Evolutionary conservation across 2,888 invertebrate species (phyloP), one percentile per base, ranked within the genome.

Genomic region (Mythimna loreyi): DNA sequence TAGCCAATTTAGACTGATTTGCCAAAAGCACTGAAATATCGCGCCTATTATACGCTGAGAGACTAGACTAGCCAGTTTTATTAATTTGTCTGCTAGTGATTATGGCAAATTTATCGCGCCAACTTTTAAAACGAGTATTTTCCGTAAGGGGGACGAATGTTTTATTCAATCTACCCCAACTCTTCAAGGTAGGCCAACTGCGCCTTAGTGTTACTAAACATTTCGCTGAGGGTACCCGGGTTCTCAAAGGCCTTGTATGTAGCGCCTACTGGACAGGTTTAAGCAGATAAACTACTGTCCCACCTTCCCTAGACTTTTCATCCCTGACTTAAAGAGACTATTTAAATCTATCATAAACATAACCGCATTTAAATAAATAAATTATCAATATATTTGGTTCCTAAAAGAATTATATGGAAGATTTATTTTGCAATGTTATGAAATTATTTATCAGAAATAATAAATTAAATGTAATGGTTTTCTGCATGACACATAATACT

Each of bases 381-480:
- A 74, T 75, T 79, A 78, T 81, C 81, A 84, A 83, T 72, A 80
- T 78, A 84, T 92, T 93, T 92, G 92, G 93, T 93, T 93, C 93
- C 93, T 93, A 93, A 89, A 84, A 87, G 79, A 86, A 71, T 85
- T 86, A 82, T 82, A 87, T 85, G 81, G 79, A 77, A 83, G 82
- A 86, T 87, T 86, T 86, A 88, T 83, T 90, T 91, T 91, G 89
- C 89, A 87, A 87, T 85, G 84, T 86, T 85, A 85, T 85, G 82
- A 86, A 87, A 88, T 86, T 87, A 88, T 87, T 85, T 85, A 86
- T 78, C 80, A 72, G 78, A 72, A 72, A 73, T 80, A 82, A 73
- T 71, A 74, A 40, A 66, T 67, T 74, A 69, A 75, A 78, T 73
- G 60, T 75, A 80, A 85, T 75, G 56, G 72, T 74, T 83, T 81